phyloP scores from a whole-genome alignment of 35 echinoderm and acorn worm species.

The Acanthaster planci region DNA sequence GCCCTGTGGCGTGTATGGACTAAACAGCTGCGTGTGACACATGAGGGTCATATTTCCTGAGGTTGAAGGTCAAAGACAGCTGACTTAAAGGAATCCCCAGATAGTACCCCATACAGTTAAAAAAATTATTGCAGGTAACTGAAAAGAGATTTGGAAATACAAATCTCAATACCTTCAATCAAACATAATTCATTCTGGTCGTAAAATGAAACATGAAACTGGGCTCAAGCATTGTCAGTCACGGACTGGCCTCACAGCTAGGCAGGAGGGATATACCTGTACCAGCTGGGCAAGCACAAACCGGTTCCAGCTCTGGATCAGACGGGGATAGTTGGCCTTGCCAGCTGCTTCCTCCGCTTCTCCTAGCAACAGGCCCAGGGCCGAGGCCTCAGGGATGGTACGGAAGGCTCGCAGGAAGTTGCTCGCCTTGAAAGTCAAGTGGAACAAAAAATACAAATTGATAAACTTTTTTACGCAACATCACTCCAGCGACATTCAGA shows the following conservation, averaged over 20 bases:
- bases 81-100: too few relatives aligned
- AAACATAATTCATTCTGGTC: too few relatives aligned
- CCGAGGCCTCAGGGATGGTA: conserved; percentile 97
- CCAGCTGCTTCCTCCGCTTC: conserved; percentile 92
- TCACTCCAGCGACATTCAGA: too few relatives aligned
- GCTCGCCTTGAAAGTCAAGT: conserved; percentile 60
- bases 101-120: too few relatives aligned
- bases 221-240: too few relatives aligned
- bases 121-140: too few relatives aligned
- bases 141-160: neutral
- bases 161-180: neutral
- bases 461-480: neutral
- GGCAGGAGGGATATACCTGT: conserved; percentile 58
- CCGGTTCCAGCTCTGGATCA: conserved; percentile 95
- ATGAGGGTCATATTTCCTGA: too few relatives aligned
- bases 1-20: too few relatives aligned
- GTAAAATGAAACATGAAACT: too few relatives aligned
- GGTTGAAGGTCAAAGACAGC: too few relatives aligned
- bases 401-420: conserved; percentile 96
- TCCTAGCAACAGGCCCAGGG: conserved; percentile 76
- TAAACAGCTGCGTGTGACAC: too few relatives aligned
- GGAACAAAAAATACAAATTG: neutral
- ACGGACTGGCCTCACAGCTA: too few relatives aligned
- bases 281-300: conserved; percentile 87
- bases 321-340: conserved; percentile 77